Evolutionary conservation across 1,140 invertebrate species (phyloP).

Genomic region (Heterodera carotae): DNA sequence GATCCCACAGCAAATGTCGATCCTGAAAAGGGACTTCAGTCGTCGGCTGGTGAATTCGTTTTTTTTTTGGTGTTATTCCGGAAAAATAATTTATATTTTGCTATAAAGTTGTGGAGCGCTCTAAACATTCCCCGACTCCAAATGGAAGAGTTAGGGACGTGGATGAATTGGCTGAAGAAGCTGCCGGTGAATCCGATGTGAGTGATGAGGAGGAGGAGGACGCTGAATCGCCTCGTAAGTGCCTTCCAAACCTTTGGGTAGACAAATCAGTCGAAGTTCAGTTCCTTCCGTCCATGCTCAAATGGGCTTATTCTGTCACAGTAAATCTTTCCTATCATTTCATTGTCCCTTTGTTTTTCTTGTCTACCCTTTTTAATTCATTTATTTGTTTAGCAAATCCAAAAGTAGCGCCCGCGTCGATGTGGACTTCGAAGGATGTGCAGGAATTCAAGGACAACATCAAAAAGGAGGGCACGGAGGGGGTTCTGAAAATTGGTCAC

Average conservation of each 20-base stretch:
- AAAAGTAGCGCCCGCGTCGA: constrained; percentile 77
- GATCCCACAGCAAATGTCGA: constrained; percentile 32
- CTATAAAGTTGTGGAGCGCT: not conserved
- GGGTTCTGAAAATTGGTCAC: constrained; percentile 90
- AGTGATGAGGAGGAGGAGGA: constrained; percentile 40
- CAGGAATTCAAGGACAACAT: constrained; percentile 75
- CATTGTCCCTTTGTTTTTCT: constrained; percentile 22
- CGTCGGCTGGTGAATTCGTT: constrained; percentile 41
- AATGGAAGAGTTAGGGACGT: constrained; percentile 42
- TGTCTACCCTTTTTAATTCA: not conserved
- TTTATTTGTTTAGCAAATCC: constrained; percentile 58
- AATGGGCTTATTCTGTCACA: constrained; percentile 65
- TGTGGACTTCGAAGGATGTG: constrained; percentile 93
- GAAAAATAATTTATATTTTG: constrained; percentile 9
- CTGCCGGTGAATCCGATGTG: constrained; percentile 37
- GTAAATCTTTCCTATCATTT: constrained; percentile 46
- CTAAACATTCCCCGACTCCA: constrained; percentile 25
- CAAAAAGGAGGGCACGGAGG: constrained; percentile 81
- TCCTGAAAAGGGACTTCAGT: constrained; percentile 47
- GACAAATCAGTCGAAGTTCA: constrained; percentile 23
- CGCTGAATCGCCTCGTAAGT: constrained; percentile 41
- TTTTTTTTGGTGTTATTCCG: constrained; percentile 34
- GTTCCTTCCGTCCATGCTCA: constrained; percentile 63
- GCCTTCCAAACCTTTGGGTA: not conserved
- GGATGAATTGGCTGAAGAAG: constrained; percentile 31